Evolutionary conservation across 2,888 invertebrate species (phyloP).

Genomic region (Hydrotaea cyrtoneurina): DNA sequence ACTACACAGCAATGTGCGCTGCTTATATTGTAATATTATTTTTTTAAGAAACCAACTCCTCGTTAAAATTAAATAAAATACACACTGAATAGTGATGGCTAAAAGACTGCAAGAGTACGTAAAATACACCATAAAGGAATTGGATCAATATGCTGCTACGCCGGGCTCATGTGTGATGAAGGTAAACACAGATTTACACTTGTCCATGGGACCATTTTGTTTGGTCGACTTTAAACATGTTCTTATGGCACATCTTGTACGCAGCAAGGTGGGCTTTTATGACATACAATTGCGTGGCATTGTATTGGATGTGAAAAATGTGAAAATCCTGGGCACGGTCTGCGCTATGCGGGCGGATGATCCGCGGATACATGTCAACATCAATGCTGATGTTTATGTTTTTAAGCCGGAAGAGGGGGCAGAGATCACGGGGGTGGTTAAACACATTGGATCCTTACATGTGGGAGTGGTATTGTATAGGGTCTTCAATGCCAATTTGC

Average conservation of each 20-base stretch:
- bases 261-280: conserved; percentile 82
- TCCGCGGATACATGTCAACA: conserved; percentile 83
- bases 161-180: conserved; percentile 82
- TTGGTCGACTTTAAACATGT: conserved; percentile 81
- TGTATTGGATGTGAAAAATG: conserved; percentile 83
- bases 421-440: conserved; percentile 83
- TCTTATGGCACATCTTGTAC: conserved; percentile 79
- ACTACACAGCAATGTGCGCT: no score
- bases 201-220: conserved; percentile 83
- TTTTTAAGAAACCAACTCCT: no score
- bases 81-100: conserved; percentile 71
- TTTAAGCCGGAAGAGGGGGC: conserved; percentile 84
- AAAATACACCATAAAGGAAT: conserved; percentile 80
- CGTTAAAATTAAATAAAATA: no score
- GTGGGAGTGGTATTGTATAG: conserved; percentile 85
- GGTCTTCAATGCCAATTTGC: conserved; percentile 85
- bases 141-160: conserved; percentile 81
- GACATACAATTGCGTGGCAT: conserved; percentile 83
- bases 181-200: conserved; percentile 81
- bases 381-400: conserved; percentile 85
- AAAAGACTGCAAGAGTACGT: conserved; percentile 77
- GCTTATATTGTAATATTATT: no score
- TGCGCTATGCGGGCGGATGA: conserved; percentile 83
- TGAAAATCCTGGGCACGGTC: conserved; percentile 82
- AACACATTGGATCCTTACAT: conserved; percentile 82